Base-by-base conservation (phyloP, 2,888 invertebrate genomes). In the Bellardia bayeri region DNA sequence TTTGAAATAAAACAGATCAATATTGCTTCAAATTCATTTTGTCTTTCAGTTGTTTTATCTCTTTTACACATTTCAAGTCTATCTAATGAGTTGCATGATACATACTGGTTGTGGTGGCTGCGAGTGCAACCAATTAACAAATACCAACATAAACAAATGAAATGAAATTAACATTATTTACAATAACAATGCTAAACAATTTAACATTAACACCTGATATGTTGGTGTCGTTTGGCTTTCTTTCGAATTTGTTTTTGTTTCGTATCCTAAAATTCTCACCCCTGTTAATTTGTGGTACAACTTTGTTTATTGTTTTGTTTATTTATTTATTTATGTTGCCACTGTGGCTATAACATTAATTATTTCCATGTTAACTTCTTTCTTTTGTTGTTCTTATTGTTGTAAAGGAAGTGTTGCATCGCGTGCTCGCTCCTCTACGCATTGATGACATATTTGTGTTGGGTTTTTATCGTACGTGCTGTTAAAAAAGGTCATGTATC, bases 371-470 rank as follows among this genome's bases (percentile, higher is more conserved):
- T 40, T 81, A 30, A 56, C 64, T 64, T 54, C 63, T 82, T 82
- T 58, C 14, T 40, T 13, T 45, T 45, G 3, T 45, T 45, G 13
- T 13, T 45, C 2, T 37, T 5, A 9, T 13, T 13, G 45, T 45
- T 45, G 45, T 14, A 82, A 61, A 75, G 82, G 82, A 82, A 82
- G 68, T 58, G 64, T 68, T 74, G 37, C 23, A 82, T 82, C 82
- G 66, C 74, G 68, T 82, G 82, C 82, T 58, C 13, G 11, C 13
- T 45, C 13, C 6, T 37, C 37, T 37, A 6, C 37, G 4, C 68
- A 82, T 82, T 42, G 66, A 8, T 81, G 71, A 72, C 72, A 81
- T 33, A 81, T 75, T 82, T 75, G 61, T 75, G 64, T 72, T 82
- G 61, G 6, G 30, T 54, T 63, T 58, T 33, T n/a, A 33, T 58